Evolutionary conservation across 1,140 invertebrate genomes (phyloP), one percentile per base, ranked within the genome.

Genomic region (Hyles vespertilio): DNA sequence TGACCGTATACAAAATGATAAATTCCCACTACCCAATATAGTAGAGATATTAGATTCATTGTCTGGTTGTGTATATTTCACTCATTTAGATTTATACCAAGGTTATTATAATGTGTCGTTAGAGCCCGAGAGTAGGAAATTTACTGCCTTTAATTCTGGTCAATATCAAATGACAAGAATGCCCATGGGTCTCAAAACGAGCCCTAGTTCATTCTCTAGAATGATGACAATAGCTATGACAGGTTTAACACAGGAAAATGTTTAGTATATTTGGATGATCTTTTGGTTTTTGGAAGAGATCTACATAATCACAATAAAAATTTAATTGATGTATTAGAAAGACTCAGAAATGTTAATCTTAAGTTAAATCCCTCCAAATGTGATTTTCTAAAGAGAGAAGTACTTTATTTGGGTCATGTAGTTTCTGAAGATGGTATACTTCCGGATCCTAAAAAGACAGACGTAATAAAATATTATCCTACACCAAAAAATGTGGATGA

Each of bases 211-310:
- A n/a, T 70, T 70, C 40, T 61, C 54, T 2, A n/a, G 61, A 57
- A 47, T 64, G 32, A 67, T 70, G 56, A 67, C 58, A 32, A 22
- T 70, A 0, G 68, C 64, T 10, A 59, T 70, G 59, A 10, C 64
- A 9, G 59, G 64, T n/a, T 49, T 70, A 47, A 60, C 32, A 10
- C 62, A 66, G 12, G 61, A 70, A 2, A 67, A 55, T 72, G 69
- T 61, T 72, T 79, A 48, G 71, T 87, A 12, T 90, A 89, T 58
- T 49, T 84, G 34, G 86, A 90, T 61, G 83, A 89, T 22, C 22
- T 22, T 22, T 22, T 22, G 22, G 22, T 22, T 22, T 22, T 22
- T 22, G 22, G 22, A 22, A 22, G 22, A 22, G 22, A 22, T 58
- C 70, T 90, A 65, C 59, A 11, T 55, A 66, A 44, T 67, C 66